Base-by-base conservation (phyloP, 2,113 vertebrate species). In the Camelus dromedarius region DNA sequence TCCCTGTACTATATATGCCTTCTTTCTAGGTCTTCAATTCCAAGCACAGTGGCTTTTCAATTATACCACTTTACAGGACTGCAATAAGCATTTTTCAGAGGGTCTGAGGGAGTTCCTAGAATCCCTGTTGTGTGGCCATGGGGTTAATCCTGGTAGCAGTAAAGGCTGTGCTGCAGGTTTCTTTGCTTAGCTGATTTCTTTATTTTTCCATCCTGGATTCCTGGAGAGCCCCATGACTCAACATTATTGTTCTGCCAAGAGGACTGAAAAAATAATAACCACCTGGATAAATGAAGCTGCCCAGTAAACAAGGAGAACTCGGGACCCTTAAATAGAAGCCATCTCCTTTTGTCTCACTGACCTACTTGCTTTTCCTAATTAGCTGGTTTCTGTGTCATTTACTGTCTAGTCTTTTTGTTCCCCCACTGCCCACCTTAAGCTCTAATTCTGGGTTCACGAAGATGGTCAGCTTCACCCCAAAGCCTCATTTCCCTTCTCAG, bases 31-130 rank as follows among this genome's bases (percentile, higher is more conserved):
- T 64, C 56, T 58, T 69, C 66, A 60, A 14, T 60, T 94, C 56
- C 26, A 92, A 79, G 30, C 19, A 14, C n/a, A 48, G 46, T 32
- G 64, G 11, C 64, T 92, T 94, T 92, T 89, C 72, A 86, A 94
- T 82, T 77, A 19, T 30, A 67, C 24, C 30, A 22, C 42, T 38
- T 77, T 82, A 54, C 7, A 94, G 90, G 54, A 82, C 13, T 9
- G 32, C n/a, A 94, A 56, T 28, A 62, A 54, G 69, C 35, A n/a
- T 60, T 93, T 76, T 38, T 82, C 35, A 38, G 60, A 56, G 60
- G 64, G 64, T 73, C 24, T n/a, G 24, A 50, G 66, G 30, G 60
- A 81, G 28, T 52, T 96, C 46, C 88, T 77, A 70, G 38, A 50
- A 58, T n/a, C 30, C 48, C 38, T 12, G 6, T 3, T 60, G 75